Percentiles rank a stretch among this genome's conserved stretches.
Conservation (phyloP, 2,797 vertebrate genomes). For the Cyclopterus lumpus region DNA sequence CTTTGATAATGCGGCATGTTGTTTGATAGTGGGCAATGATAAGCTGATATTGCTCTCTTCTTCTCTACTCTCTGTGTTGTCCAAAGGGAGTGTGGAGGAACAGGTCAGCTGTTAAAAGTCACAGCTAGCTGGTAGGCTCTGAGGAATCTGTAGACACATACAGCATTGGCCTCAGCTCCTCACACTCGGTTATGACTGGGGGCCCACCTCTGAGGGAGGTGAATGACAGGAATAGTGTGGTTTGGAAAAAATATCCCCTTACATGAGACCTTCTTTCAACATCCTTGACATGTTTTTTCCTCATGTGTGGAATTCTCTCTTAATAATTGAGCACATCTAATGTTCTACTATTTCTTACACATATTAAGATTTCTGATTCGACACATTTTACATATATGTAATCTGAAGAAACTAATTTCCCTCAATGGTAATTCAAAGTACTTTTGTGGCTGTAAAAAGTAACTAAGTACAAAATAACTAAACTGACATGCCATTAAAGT, state of each 20-base stretch:
- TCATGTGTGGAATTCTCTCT: conserved; percentile 14
- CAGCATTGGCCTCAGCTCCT: conserved; percentile 43
- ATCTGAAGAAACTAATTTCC: neutral
- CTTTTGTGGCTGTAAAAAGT: neutral
- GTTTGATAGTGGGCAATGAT: conserved; percentile 24
- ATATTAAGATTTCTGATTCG: neutral
- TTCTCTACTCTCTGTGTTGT: conserved; percentile 11
- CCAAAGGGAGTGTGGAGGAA: conserved; percentile 17
- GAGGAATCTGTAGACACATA: conserved; percentile 76
- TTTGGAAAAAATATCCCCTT: conserved; percentile 69
- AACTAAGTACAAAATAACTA: neutral
- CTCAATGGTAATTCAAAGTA: neutral
- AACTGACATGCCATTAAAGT: neutral
- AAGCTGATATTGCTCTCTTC: conserved; percentile 23
- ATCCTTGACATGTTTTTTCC: conserved; percentile 46
- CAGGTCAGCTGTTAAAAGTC: conserved; percentile 67
- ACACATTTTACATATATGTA: neutral
- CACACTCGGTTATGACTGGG: conserved; percentile 43
- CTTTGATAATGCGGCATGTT: conserved; percentile 19
- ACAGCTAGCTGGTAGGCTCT: conserved; percentile 74
- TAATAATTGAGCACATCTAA: conserved; percentile 16
- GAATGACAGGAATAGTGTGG: conserved; percentile 60
- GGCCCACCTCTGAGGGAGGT: conserved; percentile 56
- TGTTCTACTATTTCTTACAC: neutral
- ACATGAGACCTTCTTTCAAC: conserved; percentile 39